Conservation (phyloP, 2,888 invertebrate species). For the Stenichneumon culpator region DNA sequence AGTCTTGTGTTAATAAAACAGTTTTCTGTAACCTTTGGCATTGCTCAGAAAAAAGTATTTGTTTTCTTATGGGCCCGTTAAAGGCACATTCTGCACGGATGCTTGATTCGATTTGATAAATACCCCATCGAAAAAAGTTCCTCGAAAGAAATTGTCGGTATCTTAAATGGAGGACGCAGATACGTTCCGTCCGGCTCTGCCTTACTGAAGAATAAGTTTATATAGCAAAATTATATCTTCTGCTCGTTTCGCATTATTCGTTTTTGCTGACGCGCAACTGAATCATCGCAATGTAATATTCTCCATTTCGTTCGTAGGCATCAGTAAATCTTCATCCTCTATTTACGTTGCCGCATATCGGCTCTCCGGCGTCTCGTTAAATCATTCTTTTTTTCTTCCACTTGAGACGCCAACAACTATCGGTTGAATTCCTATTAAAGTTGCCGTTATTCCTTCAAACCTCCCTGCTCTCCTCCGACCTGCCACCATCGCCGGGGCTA, state of each 20-base stretch:
- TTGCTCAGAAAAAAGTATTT: no score
- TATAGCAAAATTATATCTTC: neutral
- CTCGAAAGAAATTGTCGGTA: no score
- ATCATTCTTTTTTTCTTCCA: conserved; percentile 54
- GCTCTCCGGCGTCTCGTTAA: conserved; percentile 37
- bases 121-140: no score
- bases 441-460: conserved; percentile 18
- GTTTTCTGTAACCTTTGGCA: no score
- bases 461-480: neutral
- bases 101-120: no score
- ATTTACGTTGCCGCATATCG: conserved; percentile 35
- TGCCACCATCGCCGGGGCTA: neutral
- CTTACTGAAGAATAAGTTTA: neutral
- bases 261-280: conserved; percentile 17
- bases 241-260: conserved; percentile 1
- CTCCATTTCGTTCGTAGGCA: conserved; percentile 4
- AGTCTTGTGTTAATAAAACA: no score
- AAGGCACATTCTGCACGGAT: no score
- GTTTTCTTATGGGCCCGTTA: no score
- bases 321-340: conserved; percentile 5
- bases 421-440: conserved; percentile 60
- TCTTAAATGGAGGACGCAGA: no score
- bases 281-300: conserved; percentile 25
- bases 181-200: no score
- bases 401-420: conserved; percentile 55